Evolutionary conservation across 2,113 vertebrate genomes (phyloP).

Genomic region (Centropus bengalensis): DNA sequence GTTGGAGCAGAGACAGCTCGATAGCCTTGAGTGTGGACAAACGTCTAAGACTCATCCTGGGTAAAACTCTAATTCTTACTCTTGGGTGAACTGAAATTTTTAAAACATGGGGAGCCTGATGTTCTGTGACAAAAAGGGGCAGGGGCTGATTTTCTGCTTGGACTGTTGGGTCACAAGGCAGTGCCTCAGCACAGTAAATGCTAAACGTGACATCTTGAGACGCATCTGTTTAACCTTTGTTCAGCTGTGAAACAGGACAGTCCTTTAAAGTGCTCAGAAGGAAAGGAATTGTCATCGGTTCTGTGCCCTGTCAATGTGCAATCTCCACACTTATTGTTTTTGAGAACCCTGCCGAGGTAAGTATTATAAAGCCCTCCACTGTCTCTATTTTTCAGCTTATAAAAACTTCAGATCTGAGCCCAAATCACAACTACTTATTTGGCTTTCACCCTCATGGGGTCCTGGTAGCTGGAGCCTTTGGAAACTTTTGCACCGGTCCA

Average conservation of each 20-base stretch:
- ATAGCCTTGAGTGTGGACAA: background rate
- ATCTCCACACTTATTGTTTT: background rate
- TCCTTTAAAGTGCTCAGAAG: background rate
- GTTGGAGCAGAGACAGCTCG: background rate
- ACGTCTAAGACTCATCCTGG: background rate
- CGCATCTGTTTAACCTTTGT: background rate
- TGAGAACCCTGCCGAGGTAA: background rate
- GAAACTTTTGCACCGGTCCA: conserved; percentile 76
- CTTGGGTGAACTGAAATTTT: background rate
- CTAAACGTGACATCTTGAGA: background rate
- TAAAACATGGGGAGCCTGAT: background rate
- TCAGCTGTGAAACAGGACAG: background rate
- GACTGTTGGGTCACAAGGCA: background rate
- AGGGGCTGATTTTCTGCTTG: background rate
- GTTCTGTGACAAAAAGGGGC: background rate
- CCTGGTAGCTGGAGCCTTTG: conserved; percentile 77
- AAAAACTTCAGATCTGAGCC: conserved; percentile 80
- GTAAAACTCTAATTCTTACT: background rate
- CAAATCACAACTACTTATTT: conserved; percentile 80
- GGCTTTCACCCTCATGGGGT: conserved; percentile 84
- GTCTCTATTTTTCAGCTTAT: conserved; percentile 71
- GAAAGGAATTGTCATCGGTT: background rate
- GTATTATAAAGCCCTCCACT: background rate
- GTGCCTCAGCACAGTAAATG: background rate
- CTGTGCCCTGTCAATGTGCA: background rate